Evolutionary conservation across 2,113 vertebrate species (phyloP).

Genomic region (Hemiprocne comata): DNA sequence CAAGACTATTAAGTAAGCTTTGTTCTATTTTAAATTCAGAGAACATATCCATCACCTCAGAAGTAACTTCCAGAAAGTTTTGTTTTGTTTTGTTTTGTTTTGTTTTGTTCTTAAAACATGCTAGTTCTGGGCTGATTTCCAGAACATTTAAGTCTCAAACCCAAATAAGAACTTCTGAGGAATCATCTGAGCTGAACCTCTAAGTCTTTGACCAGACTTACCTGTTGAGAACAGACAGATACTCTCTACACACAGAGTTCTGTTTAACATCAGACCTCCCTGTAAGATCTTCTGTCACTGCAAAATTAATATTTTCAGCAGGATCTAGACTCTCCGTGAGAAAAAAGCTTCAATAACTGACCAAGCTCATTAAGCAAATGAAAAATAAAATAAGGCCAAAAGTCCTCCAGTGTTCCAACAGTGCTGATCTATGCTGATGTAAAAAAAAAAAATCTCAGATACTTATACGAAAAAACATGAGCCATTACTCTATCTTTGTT

Average conservation of each 20-base stretch:
- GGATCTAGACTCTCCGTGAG: not conserved
- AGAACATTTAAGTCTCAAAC: not conserved
- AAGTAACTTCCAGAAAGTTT: conserved; percentile 31
- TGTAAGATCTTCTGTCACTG: not conserved
- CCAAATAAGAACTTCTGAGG: not conserved
- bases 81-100: not conserved
- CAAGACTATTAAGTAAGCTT: conserved; percentile 45
- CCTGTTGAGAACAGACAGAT: not conserved
- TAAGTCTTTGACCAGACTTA: not conserved
- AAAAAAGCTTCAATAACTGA: not conserved
- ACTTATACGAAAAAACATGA: not conserved
- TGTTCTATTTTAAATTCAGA: conserved; percentile 60
- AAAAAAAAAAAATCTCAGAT: not conserved
- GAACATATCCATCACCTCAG: not conserved
- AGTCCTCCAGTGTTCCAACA: not conserved
- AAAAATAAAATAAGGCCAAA: not conserved
- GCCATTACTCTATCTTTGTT: not conserved
- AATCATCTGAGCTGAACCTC: not conserved
- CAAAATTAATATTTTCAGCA: not conserved
- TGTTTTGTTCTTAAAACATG: not conserved
- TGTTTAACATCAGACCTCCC: not conserved
- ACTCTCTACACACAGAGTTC: not conserved
- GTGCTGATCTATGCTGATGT: no score
- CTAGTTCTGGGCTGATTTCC: not conserved
- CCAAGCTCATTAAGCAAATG: not conserved